Percentiles rank a stretch among this genome's conserved stretches.
phyloP scores from a whole-genome alignment of 2,797 vertebrate species.

The Thalassophryne amazonica region DNA sequence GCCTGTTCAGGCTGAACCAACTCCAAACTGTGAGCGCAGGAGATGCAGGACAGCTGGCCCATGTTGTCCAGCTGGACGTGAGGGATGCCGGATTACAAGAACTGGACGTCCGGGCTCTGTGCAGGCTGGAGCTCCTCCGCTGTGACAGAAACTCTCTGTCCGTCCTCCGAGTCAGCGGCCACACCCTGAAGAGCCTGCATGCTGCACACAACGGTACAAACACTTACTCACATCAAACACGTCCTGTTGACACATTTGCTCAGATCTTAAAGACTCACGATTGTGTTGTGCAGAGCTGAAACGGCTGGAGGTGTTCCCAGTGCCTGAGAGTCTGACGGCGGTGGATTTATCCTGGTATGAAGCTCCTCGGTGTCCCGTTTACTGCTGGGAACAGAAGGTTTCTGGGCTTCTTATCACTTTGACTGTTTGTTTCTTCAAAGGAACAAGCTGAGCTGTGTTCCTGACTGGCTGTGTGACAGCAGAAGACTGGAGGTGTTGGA shows the following conservation, averaged over 20 bases:
- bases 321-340: constrained; percentile 84
- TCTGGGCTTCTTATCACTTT: not conserved
- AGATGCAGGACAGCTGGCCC: constrained; percentile 83
- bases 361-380: constrained; percentile 10
- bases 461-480: constrained; percentile 90
- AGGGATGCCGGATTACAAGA: constrained; percentile 87
- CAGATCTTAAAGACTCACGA: not conserved
- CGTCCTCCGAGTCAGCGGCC: constrained; percentile 82
- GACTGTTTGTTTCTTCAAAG: constrained; percentile 62
- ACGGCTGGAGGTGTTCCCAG: constrained; percentile 87
- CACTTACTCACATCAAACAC: not conserved
- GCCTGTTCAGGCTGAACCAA: constrained; percentile 81
- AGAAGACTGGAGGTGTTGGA: constrained; percentile 91
- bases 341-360: constrained; percentile 94
- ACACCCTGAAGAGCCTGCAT: constrained; percentile 86
- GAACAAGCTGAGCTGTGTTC: constrained; percentile 86
- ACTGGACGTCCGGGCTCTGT: constrained; percentile 84
- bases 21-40: constrained; percentile 77
- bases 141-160: constrained; percentile 91
- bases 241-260: not conserved
- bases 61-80: constrained; percentile 90
- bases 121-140: constrained; percentile 89
- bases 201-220: constrained; percentile 86
- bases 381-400: not conserved
- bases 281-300: constrained; percentile 79